Base-by-base conservation (phyloP, 2,113 vertebrate genomes). In the Gracilinanus agilis region DNA sequence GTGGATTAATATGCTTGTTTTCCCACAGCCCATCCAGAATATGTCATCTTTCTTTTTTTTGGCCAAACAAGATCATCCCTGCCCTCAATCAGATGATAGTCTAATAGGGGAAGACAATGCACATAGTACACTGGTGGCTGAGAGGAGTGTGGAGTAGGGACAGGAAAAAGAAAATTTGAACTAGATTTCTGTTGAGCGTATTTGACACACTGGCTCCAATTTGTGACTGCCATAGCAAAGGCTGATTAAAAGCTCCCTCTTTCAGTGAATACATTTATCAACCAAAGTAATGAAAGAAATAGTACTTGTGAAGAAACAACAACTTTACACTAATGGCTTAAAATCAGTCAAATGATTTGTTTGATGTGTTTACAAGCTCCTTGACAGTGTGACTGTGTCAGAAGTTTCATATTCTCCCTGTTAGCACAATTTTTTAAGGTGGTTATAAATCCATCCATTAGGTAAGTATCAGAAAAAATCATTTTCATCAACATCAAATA, bases 281-380 rank as follows among this genome's bases (percentile, higher is more conserved):
- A 95, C 49, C 54, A 90, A 93, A 96, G 90, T 49, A 89, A 90
- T 93, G 89, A 67, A 93, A 90, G 89, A 89, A 91, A 90, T 29
- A 49, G 27, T 90, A 90, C 23, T 95, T 96, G 91, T 67, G 53
- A 96, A 55, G 44, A 97, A 94, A 94, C 0, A 90, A 24, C 56
- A 92, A 23, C 90, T 90, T 96, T 96, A 61, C 23, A 24, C 40
- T 94, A 96, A 95, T 95, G 83, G 44, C 44, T 96, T 94, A 94
- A 94, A 94, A 96, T 94, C 92, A 95, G 44, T 94, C 92, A 95
- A 96, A 53, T 53, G 91, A 91, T 95, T 95, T 95, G 44, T 93
- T 90, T 95, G 94, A 94, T 93, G 25, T 92, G 54, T 21, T 49
- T 94, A 55, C 10, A 88, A 54, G 19, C 55, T 96, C 12, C 88